Conservation (phyloP, 2,113 vertebrate species). For the Donacobius atricapilla region DNA sequence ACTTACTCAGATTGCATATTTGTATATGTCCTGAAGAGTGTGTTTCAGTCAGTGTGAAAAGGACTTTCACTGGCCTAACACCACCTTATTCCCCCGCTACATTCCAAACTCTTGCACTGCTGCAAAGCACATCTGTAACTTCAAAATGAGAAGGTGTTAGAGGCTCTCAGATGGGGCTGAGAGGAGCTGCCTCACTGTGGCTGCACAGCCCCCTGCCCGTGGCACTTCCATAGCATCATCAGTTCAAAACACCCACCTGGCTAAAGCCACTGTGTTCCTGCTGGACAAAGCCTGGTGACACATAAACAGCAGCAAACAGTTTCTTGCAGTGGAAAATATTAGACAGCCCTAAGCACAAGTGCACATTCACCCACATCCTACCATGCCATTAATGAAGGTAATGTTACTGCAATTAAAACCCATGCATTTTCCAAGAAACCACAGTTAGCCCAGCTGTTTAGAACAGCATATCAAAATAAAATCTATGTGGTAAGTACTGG, state of each 20-base stretch:
- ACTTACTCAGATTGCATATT: neutral
- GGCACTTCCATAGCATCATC: neutral
- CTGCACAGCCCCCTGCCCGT: neutral
- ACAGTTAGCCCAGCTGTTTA: neutral
- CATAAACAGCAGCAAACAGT: neutral
- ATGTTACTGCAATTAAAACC: conserved; percentile 19
- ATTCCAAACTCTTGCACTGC: neutral
- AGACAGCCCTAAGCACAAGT: neutral
- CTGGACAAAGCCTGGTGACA: neutral
- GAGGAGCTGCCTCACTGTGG: neutral
- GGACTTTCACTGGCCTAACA: neutral
- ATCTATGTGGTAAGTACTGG: neutral
- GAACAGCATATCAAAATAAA: neutral
- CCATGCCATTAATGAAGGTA: neutral
- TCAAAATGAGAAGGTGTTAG: neutral
- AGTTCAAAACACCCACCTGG: neutral
- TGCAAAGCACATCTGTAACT: neutral
- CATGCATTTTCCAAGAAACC: neutral
- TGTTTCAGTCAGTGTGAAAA: neutral
- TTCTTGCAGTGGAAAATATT: neutral
- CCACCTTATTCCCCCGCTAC: neutral
- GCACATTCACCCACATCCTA: neutral
- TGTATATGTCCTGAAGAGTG: neutral
- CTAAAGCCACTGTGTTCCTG: neutral
- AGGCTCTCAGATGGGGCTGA: neutral